Evolutionary conservation across 2,113 vertebrate genomes (phyloP).

Genomic region (Anthoscopus minutus): DNA sequence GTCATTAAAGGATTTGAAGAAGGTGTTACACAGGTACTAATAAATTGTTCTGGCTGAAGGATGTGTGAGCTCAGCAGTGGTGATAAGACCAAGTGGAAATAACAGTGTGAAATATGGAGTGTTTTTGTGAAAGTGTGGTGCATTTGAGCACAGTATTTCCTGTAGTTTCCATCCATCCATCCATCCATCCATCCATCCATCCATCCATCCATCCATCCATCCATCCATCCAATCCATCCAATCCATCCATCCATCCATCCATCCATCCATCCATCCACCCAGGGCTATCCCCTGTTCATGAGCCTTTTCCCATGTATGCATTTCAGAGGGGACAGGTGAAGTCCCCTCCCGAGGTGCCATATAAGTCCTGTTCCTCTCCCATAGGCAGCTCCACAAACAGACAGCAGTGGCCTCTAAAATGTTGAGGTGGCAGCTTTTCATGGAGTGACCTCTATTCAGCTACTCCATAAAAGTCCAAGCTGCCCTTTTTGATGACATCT

Average conservation of each 20-base stretch:
- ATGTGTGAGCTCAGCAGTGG: background rate
- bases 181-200: too few species aligned
- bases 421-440: background rate
- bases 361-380: background rate
- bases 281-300: background rate
- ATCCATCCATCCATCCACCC: background rate
- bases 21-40: slow-evolving; percentile 88
- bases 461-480: background rate
- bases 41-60: background rate
- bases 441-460: background rate
- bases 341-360: background rate
- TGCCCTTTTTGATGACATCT: background rate
- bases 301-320: background rate
- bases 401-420: background rate
- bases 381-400: background rate
- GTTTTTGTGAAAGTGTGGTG: background rate
- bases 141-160: background rate
- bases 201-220: background rate
- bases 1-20: slow-evolving; percentile 99
- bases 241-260: background rate
- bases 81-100: background rate
- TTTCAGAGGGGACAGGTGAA: background rate
- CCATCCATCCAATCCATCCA: background rate
- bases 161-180: background rate
- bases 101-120: background rate